A percentile compares a stretch with the other conserved stretches of the same genome.
Evolutionary conservation across 2,888 invertebrate genomes (phyloP).

Genomic region (Tipula vernalis): DNA sequence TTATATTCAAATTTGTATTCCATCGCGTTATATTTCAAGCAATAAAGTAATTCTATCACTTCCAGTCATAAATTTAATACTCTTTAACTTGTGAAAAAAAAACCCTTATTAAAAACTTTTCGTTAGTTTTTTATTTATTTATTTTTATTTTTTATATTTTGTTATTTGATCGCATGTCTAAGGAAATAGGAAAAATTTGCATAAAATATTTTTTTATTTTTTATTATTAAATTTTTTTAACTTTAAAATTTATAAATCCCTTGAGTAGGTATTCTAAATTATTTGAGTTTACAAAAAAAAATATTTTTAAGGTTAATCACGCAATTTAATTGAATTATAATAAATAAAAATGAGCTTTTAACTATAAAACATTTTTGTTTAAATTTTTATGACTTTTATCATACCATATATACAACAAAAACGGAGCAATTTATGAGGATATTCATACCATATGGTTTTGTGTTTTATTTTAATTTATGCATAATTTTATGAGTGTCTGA

Average conservation of each 20-base stretch:
- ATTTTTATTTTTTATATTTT: background rate
- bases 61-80: background rate
- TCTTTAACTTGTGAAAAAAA: background rate
- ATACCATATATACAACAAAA: background rate
- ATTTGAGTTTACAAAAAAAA: background rate
- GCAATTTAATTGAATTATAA: constrained; percentile 4
- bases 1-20: background rate
- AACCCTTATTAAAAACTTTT: background rate
- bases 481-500: background rate
- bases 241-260: background rate
- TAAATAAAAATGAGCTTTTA: background rate
- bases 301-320: background rate
- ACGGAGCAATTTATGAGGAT: background rate
- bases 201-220: background rate
- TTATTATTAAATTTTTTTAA: too few relatives aligned
- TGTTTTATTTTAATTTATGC: background rate
- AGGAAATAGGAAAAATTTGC: background rate
- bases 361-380: background rate
- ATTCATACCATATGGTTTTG: background rate
- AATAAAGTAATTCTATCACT: constrained; percentile 4
- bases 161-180: background rate
- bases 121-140: background rate
- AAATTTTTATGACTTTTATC: background rate
- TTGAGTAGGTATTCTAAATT: background rate
- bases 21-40: background rate